Evolutionary conservation across 2,113 vertebrate genomes (phyloP).

Genomic region (Halcyon malimbica): DNA sequence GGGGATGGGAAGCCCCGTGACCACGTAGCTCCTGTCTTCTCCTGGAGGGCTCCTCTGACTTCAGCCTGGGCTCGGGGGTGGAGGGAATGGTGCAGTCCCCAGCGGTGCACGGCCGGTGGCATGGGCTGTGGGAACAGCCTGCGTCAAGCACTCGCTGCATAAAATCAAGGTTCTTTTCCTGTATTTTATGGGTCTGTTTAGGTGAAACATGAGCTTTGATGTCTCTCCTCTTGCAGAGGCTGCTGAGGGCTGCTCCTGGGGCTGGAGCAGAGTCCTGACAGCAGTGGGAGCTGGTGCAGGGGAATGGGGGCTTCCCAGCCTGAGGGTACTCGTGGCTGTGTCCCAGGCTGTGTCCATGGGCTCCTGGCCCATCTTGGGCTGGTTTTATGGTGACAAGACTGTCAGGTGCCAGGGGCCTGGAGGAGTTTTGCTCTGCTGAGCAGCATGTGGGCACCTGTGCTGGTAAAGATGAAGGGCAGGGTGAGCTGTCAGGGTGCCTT

Average conservation of each 20-base stretch:
- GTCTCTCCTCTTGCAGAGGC: not conserved
- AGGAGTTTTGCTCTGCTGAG: not conserved
- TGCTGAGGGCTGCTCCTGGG: fast-evolving
- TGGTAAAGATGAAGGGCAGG: not conserved
- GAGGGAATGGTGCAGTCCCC: not conserved
- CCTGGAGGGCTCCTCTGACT: not conserved
- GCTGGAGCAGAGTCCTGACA: not conserved
- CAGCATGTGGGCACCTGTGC: fast-evolving
- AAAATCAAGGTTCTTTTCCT: not conserved
- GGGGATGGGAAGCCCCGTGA: not conserved
- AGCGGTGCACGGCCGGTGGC: fast-evolving
- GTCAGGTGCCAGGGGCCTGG: not conserved
- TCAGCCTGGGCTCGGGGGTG: not conserved
- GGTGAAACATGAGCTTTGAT: not conserved
- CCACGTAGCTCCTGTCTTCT: not conserved
- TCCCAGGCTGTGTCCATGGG: not conserved
- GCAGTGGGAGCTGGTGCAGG: fast-evolving
- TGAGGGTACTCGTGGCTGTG: not conserved
- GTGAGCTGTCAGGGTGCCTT: not conserved
- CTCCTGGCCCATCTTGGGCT: not conserved
- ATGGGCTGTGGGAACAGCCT: not conserved
- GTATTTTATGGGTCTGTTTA: not conserved
- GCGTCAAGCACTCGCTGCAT: not conserved
- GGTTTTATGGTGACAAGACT: not conserved
- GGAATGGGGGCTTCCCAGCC: fast-evolving